Evolutionary conservation across 2,888 invertebrate species (phyloP), one percentile per base, ranked within the genome.

Genomic region (Parnassius mnemosyne): DNA sequence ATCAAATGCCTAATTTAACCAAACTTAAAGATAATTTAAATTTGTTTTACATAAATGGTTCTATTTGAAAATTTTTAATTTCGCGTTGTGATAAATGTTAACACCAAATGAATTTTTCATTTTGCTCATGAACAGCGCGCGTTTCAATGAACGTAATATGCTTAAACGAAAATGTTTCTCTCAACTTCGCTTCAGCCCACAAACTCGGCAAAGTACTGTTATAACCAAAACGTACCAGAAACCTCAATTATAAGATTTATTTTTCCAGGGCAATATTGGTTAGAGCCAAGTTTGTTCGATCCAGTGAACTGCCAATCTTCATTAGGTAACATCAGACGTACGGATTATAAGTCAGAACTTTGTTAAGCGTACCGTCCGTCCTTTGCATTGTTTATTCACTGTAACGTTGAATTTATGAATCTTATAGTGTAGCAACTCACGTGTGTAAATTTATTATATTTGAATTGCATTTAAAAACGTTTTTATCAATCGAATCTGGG

Each of bases 241-340:
- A 10, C 43, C 34, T 44, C n/a, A 9, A 47, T 51, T 46, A 51
- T 54, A 61, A 54, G 60, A 42, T 49, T 67, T 64, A 54, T 66
- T 63, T 56, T 69, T 68, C 66, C 67, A 57, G 10, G 59, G 51
- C 59, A 55, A 47, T 25, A 59, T 54, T 47, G 46, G 20, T 34
- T 72, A 70, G 65, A 71, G 71, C 66, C 69, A 78, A 79, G 78
- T 80, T 79, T 73, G 78, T 80, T 79, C 83, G 81, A 84, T 81
- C 81, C 83, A 84, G 75, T 81, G 79, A 80, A 72, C 86, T 86
- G 89, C 80, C 89, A 87, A 87, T 90, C 87, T 87, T 88, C 88
- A 90, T 90, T 89, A 89, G 72, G 72, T 70, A 70, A 75, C 71
- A 78, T 76, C 78, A 71, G 79, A 79, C 78, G 78, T 79, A 76